Percentiles rank a stretch among this genome's conserved stretches.
Conservation (phyloP, 2,888 invertebrate genomes). For the Sclerodermus sp. region DNA sequence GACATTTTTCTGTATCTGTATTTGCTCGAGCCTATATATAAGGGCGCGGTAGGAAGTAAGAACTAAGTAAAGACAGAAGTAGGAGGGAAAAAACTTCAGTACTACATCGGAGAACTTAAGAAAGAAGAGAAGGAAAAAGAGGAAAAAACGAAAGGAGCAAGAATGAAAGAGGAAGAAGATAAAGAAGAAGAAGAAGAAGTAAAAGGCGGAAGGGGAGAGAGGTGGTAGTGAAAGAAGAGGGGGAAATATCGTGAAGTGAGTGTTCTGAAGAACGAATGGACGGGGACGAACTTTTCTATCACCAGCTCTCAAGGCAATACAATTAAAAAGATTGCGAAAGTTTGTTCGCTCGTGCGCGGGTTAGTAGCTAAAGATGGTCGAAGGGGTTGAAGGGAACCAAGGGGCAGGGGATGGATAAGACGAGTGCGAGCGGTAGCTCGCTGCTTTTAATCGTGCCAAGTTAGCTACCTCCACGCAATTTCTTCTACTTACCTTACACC, state of each 20-base stretch:
- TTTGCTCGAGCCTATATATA: slow-evolving; percentile 15
- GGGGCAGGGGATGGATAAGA: slow-evolving; percentile 9
- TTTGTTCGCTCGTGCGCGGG: slow-evolving; percentile 23
- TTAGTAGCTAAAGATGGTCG: not conserved
- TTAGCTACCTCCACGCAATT: slow-evolving; percentile 21
- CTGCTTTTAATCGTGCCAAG: slow-evolving; percentile 19
- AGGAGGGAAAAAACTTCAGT: not conserved
- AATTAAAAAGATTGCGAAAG: slow-evolving; percentile 54
- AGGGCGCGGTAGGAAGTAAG: slow-evolving; percentile 23
- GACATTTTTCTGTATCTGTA: slow-evolving; percentile 29
- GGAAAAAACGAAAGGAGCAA: not conserved
- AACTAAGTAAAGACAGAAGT: slow-evolving; percentile 25
- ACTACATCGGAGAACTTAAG: not conserved
- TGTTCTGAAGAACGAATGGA: slow-evolving; percentile 14
- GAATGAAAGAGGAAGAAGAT: not conserved
- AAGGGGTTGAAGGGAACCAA: too few relatives aligned
- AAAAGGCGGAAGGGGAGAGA: slow-evolving; percentile 1
- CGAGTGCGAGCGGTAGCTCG: slow-evolving; percentile 18
- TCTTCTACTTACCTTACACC: slow-evolving; percentile 27
- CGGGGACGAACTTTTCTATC: slow-evolving; percentile 48
- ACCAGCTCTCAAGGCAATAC: slow-evolving; percentile 40
- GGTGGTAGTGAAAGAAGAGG: not conserved
- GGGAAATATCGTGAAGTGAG: not conserved
- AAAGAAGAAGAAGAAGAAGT: not conserved
- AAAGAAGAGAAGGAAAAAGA: slow-evolving; percentile 8